These are phyloP conservation scores for Chalcis sispes DNA, from an alignment of 2,888 invertebrate genomes.

Conservation along the genomic window DNA sequence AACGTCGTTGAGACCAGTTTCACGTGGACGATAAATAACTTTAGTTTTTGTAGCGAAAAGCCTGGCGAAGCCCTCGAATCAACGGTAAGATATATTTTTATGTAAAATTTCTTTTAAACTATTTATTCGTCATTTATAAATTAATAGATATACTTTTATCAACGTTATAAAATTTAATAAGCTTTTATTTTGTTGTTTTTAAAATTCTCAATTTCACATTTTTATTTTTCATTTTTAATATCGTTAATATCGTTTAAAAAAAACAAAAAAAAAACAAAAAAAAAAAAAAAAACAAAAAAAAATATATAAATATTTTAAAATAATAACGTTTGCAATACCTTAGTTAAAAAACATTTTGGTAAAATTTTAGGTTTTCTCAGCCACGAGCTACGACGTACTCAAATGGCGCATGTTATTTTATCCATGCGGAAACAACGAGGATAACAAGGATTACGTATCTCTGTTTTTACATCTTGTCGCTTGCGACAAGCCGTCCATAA, in stretches of 20 bases:
- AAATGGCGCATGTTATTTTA: conserved; percentile 44
- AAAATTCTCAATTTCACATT: not conserved
- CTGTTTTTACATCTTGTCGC: conserved; percentile 41
- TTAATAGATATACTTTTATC: not conserved
- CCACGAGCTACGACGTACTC: not conserved
- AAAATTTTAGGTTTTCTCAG: conserved; percentile 27
- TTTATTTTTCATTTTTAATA: not conserved
- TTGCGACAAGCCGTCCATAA: conserved; percentile 34
- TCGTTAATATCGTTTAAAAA: too few relatives aligned
- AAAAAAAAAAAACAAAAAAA: too few relatives aligned
- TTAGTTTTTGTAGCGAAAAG: conserved; percentile 42
- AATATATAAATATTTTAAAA: not conserved
- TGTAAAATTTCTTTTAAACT: not conserved
- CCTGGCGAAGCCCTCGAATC: conserved; percentile 41
- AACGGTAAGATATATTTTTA: not conserved
- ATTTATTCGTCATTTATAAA: not conserved
- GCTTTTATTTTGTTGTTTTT: not conserved
- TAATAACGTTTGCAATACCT: too few relatives aligned
- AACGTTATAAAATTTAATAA: too few relatives aligned
- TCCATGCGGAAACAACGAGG: conserved; percentile 35
- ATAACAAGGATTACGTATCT: conserved; percentile 41
- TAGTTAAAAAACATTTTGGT: not conserved
- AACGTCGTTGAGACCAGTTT: conserved; percentile 37
- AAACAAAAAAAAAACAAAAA: too few relatives aligned
- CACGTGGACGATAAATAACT: conserved; percentile 36